Evolutionary conservation across 2,113 vertebrate species (phyloP), one percentile per base, ranked within the genome.

Genomic region (Riparia riparia): DNA sequence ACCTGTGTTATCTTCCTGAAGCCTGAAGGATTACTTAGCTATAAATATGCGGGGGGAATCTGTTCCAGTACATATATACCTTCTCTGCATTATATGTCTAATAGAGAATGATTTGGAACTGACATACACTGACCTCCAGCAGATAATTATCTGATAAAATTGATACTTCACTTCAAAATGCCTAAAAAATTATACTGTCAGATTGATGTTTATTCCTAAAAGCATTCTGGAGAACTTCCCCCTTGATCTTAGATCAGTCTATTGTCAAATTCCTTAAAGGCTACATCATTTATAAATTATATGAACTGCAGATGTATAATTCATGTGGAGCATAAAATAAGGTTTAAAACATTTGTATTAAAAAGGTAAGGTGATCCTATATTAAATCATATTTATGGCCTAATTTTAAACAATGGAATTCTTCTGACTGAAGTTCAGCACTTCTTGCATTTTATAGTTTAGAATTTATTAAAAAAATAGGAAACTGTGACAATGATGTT

Each of bases 231-330:
- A 89, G 5, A 42, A 66, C 53, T 64, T 72, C 24, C 9, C 9
- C 87, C 85, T 82, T 89, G 86, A 83, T 93, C 89, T 94, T 85
- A 89, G 91, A 95, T 88, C 86, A 79, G 47, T 49, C 68, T 68
- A n/a, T 41, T 87, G 76, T 89, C 92, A 96, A 89, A 90, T 96
- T 97, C 76, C 82, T 96, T 84, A 90, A 96, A 95, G 68, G 86
- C 89, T 77, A 92, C 72, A 65, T 96, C 57, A 76, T 79, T 94
- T 94, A 90, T 94, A 90, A 96, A 90, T 89, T 0, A 81, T 95
- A 92, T 53, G 72, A 92, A 65, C 68, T 86, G 60, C 76, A 94
- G 76, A 94, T 94, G 56, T 96, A 86, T 95, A 86, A 92, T 96
- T 92, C 69, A 95, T 70, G 70, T n/a, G 89, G 47, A 89, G 13